A percentile compares a stretch with the other conserved stretches of the same genome.
Conservation (phyloP, 2,797 vertebrate species). For the Bucorvus abyssinicus region DNA sequence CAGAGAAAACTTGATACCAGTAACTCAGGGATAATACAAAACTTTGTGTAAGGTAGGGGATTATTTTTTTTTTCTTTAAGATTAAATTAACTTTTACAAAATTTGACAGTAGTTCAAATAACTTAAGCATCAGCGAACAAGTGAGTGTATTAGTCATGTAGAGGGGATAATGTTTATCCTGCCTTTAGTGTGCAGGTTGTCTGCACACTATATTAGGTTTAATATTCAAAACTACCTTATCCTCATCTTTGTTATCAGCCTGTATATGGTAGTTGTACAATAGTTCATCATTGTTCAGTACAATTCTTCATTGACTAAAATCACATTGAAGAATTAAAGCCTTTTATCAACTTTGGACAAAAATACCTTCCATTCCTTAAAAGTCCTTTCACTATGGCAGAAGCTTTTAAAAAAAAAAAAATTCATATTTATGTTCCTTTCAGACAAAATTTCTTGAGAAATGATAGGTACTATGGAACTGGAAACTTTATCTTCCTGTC, state of each 20-base stretch:
- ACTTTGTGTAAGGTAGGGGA: neutral
- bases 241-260: constrained; percentile 31
- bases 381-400: constrained; percentile 26
- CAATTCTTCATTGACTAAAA: constrained; percentile 57
- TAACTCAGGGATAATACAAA: neutral
- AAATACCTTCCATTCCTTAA: constrained; percentile 60
- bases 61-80: neutral
- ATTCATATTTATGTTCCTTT: constrained; percentile 65
- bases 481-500: constrained; percentile 71
- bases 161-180: neutral
- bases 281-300: constrained; percentile 19
- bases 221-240: constrained; percentile 8
- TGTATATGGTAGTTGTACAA: constrained; percentile 11
- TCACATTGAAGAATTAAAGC: constrained; percentile 61
- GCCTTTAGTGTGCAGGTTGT: neutral
- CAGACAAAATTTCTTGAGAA: constrained; percentile 59
- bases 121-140: neutral
- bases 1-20: neutral
- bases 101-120: neutral
- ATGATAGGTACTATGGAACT: constrained; percentile 14
- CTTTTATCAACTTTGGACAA: constrained; percentile 34
- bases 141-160: neutral
- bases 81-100: neutral
- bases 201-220: neutral
- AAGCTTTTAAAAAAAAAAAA: neutral